phyloP scores from a whole-genome alignment of 2,113 vertebrate genomes.

The Paramormyrops kingsleyae region DNA sequence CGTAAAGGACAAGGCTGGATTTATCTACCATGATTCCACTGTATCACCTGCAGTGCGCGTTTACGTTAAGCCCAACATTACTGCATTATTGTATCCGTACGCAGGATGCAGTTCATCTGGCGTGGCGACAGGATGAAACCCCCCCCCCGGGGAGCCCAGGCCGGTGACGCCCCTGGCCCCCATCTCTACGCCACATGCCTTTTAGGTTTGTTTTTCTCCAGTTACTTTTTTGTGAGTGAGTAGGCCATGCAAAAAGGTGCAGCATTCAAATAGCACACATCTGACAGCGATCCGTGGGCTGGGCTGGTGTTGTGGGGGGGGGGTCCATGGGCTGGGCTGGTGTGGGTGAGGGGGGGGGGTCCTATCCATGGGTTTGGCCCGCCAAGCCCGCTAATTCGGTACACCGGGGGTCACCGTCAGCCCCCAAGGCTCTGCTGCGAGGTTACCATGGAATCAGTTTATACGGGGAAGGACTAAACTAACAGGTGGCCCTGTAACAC shows the following conservation, averaged over 20 bases:
- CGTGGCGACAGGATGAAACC: not conserved
- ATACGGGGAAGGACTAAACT: conserved; percentile 19
- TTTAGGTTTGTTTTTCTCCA: conserved; percentile 5
- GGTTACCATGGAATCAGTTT: conserved; percentile 48
- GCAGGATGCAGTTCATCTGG: not conserved
- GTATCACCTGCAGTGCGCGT: not conserved
- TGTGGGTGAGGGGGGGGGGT: conserved; percentile 29
- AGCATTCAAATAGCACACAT: conserved; percentile 13
- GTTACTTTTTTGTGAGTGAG: conserved; percentile 16
- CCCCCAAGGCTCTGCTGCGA: conserved; percentile 42
- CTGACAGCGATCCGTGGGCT: conserved; percentile 32
- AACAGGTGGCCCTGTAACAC: not conserved
- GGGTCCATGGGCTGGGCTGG: conserved; percentile 46
- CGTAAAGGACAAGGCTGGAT: not conserved
- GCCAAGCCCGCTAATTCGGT: conserved; percentile 49
- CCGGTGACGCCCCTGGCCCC: not conserved
- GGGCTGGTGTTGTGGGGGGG: conserved; percentile 33
- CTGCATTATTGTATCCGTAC: not conserved
- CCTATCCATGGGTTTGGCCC: conserved; percentile 55
- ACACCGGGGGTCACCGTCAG: conserved; percentile 64
- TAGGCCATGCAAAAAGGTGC: conserved; percentile 13
- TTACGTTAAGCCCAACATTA: not conserved
- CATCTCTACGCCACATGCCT: not conserved
- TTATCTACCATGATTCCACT: not conserved
- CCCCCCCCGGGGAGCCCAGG: not conserved